These are phyloP conservation scores for Xestia xanthographa DNA, from an alignment of 2,888 invertebrate species.

Conservation along the genomic window DNA sequence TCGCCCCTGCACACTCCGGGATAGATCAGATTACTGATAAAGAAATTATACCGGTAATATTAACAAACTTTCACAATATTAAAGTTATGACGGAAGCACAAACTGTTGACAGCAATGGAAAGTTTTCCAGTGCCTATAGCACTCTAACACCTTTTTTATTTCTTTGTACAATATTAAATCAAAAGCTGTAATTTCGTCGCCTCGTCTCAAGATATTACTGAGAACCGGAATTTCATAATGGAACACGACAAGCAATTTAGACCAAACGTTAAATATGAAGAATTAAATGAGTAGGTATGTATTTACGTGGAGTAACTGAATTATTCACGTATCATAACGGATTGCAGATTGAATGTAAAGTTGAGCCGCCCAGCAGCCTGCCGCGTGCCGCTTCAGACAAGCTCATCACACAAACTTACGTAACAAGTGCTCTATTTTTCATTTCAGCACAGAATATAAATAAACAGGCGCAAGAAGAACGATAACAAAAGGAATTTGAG, in stretches of 20 bases:
- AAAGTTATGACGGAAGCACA: not conserved
- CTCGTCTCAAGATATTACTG: not conserved
- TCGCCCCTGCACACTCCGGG: not conserved
- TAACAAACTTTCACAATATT: constrained; percentile 10
- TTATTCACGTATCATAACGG: constrained; percentile 20
- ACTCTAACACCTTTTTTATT: not conserved
- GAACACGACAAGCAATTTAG: constrained; percentile 13
- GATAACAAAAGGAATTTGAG: constrained; percentile 72
- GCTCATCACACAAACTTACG: constrained; percentile 52
- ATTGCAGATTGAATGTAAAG: constrained; percentile 33
- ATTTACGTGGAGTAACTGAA: constrained; percentile 17
- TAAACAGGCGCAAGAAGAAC: constrained; percentile 63
- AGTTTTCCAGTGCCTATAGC: not conserved
- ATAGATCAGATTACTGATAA: not conserved
- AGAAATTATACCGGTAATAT: not conserved
- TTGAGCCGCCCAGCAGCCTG: constrained; percentile 18
- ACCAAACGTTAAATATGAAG: constrained; percentile 6
- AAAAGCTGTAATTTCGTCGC: constrained; percentile 5
- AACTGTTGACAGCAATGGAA: not conserved
- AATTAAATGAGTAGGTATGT: constrained; percentile 14
- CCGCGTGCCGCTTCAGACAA: constrained; percentile 29
- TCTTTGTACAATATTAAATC: constrained; percentile 3
- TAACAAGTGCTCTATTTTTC: constrained; percentile 63
- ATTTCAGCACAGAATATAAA: constrained; percentile 62
- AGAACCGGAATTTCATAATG: constrained; percentile 19